Conservation (phyloP, 2,888 invertebrate genomes). For the Neoascia interrupta region DNA sequence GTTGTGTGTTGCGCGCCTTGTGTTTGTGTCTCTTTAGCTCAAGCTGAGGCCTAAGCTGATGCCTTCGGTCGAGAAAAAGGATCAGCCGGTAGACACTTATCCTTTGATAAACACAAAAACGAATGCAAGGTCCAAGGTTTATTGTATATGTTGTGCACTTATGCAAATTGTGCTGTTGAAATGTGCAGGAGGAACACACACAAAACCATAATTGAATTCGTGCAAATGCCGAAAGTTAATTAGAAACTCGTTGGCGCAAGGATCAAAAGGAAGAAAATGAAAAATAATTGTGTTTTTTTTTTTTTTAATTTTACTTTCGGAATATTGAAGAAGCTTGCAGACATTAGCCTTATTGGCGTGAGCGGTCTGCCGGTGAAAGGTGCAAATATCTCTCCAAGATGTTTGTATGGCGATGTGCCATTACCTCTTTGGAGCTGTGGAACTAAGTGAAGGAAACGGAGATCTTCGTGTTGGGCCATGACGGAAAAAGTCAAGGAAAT, state of each 20-base stretch:
- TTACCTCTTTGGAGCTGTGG: no score
- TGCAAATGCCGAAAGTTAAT: slow-evolving; percentile 41
- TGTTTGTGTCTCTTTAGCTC: no score
- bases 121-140: slow-evolving; percentile 29
- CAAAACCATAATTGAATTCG: slow-evolving; percentile 40
- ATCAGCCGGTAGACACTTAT: slow-evolving; percentile 39
- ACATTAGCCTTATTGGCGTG: neutral
- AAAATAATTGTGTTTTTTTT: neutral
- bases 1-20: no score
- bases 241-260: slow-evolving; percentile 54
- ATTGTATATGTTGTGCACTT: slow-evolving; percentile 14
- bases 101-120: slow-evolving; percentile 30
- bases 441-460: no score
- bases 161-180: slow-evolving; percentile 33
- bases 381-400: slow-evolving; percentile 18
- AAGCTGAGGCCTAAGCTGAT: no score
- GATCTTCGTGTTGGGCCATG: no score
- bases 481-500: no score
- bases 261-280: slow-evolving; percentile 31
- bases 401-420: no score
- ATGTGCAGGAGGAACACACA: slow-evolving; percentile 24
- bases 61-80: no score
- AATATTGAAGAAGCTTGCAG: no score
- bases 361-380: slow-evolving; percentile 30
- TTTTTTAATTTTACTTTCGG: no score